phyloP scores from a whole-genome alignment of 1,140 invertebrate genomes.

The Lasaia peninsularis region DNA sequence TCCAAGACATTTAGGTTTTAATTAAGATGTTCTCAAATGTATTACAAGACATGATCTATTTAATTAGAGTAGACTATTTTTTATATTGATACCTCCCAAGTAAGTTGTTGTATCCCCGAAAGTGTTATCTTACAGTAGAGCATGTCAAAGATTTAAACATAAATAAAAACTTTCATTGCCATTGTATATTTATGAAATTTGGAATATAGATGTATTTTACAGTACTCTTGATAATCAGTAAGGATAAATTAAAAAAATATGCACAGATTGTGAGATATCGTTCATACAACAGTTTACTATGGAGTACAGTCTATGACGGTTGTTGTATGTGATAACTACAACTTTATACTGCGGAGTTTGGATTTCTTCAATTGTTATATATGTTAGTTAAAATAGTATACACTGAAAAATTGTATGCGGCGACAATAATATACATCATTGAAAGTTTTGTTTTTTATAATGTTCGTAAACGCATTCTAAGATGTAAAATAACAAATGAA shows the following conservation, averaged over 20 bases:
- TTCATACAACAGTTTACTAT: not conserved
- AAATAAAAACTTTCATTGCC: not conserved
- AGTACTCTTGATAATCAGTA: not conserved
- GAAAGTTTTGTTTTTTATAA: not conserved
- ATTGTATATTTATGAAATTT: not conserved
- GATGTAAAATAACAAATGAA: not conserved
- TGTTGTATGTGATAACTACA: not conserved
- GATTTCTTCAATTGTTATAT: not conserved
- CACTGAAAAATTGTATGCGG: not conserved
- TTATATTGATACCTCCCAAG: not conserved
- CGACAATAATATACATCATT: not conserved
- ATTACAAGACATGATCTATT: too few species aligned
- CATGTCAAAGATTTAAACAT: not conserved
- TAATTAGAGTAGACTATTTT: too few species aligned
- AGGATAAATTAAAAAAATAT: not conserved
- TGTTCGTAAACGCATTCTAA: not conserved
- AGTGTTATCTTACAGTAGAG: not conserved
- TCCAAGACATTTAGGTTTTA: too few species aligned
- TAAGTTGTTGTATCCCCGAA: not conserved
- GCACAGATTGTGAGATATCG: not conserved
- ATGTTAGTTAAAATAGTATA: not conserved
- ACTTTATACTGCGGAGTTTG: not conserved
- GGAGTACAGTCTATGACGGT: not conserved
- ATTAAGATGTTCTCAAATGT: too few species aligned
- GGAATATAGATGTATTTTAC: not conserved